A percentile compares a stretch with the other conserved stretches of the same genome.
Conservation (phyloP, 2,888 invertebrate genomes). For the Serripes groenlandicus region DNA sequence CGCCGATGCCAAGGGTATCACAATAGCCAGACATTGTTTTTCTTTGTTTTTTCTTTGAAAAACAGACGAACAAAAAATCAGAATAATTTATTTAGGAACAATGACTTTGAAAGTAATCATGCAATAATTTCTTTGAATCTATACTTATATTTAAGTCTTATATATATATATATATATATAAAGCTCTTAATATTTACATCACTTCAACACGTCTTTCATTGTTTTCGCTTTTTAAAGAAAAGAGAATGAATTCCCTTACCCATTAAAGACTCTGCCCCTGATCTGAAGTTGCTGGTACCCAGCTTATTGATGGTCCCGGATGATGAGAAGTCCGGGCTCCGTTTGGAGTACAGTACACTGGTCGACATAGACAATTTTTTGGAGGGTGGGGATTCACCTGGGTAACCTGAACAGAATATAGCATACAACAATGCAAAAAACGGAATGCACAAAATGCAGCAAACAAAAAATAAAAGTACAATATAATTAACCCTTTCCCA, state of each 20-base stretch:
- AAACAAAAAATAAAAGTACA: background rate
- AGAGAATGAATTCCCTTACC: conserved; percentile 74
- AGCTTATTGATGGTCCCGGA: conserved; percentile 73
- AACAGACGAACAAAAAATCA: too few relatives aligned
- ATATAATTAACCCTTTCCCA: background rate
- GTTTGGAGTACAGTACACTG: conserved; percentile 81
- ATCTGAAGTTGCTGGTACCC: conserved; percentile 56
- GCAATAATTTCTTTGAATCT: too few relatives aligned
- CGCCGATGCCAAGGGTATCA: too few relatives aligned
- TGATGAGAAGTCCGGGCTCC: conserved; percentile 79
- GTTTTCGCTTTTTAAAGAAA: too few relatives aligned
- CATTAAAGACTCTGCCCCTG: conserved; percentile 79
- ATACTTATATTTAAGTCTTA: too few relatives aligned
- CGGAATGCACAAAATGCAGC: conserved; percentile 29
- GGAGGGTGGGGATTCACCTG: conserved; percentile 75
- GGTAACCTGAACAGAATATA: conserved; percentile 51
- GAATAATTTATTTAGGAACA: too few relatives aligned
- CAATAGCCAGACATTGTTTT: too few relatives aligned
- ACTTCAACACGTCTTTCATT: too few relatives aligned
- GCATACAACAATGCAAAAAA: conserved; percentile 11
- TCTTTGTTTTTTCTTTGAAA: too few relatives aligned
- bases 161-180: too few relatives aligned
- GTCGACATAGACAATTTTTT: conserved; percentile 82
- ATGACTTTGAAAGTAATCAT: too few relatives aligned
- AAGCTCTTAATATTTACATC: too few relatives aligned